Conservation (phyloP, 2,113 vertebrate genomes). For the Ciconia boyciana region DNA sequence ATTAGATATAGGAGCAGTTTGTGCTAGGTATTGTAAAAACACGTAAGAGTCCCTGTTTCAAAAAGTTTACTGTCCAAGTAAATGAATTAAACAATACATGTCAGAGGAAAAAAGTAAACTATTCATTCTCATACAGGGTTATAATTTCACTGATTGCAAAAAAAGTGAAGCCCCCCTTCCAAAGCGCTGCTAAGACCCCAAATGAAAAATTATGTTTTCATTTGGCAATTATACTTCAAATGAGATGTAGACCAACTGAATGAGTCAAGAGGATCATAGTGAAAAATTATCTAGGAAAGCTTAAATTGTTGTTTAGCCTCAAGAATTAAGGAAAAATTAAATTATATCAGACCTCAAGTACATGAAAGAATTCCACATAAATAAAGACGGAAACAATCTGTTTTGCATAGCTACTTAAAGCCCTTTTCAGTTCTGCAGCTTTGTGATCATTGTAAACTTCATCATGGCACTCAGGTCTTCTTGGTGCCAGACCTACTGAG, state of each 20-base stretch:
- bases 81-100: not conserved
- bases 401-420: not conserved
- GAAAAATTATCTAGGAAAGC: not conserved
- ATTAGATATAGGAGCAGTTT: not conserved
- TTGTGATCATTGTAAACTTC: not conserved
- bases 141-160: not conserved
- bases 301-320: not conserved
- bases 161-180: not conserved
- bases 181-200: not conserved
- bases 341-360: not conserved
- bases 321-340: not conserved
- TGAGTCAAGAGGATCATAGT: not conserved
- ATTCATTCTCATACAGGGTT: not conserved
- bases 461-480: not conserved
- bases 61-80: not conserved
- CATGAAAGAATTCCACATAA: not conserved
- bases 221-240: not conserved
- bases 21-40: not conserved
- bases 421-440: not conserved
- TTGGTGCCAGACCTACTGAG: fast-evolving
- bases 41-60: not conserved
- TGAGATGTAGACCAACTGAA: not conserved
- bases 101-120: not conserved
- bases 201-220: not conserved
- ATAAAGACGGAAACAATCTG: not conserved